Evolutionary conservation across 2,888 invertebrate genomes (phyloP), one percentile per base, ranked within the genome.

Genomic region (Drosophila pseudotalamancana): DNA sequence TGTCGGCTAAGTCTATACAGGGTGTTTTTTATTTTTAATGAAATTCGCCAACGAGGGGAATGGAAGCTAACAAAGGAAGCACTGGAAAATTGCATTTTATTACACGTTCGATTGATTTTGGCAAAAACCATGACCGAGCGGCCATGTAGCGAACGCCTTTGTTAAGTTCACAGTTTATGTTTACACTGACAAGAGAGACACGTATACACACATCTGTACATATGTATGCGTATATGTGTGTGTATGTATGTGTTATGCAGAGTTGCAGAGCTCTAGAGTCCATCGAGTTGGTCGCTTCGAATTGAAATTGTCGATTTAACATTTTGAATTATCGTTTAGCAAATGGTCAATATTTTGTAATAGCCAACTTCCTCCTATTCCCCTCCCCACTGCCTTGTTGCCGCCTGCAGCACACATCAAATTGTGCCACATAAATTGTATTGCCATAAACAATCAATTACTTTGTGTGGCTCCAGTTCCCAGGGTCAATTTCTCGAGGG

Each of bases 381-480:
- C 21, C 21, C 31, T 4, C 21, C 12, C 14, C 14, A 14, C 18
- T 12, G 16, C 29, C 29, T 12, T 25, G 34, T 1, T 19, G 43
- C 64, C 19, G 46, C 53, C 29, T 32, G 37, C 50, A 48, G 51
- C 48, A 66, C 73, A 67, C 62, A 70, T 77, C 45, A 69, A 73
- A 63, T 66, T 74, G 77, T 69, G 69, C 51, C 77, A 79, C 77
- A 82, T 82, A 82, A 82, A 82, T 83, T 86, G 86, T 77, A 68
- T 60, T 75, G 67, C 88, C 67, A 87, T 86, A 86, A 86, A 87
- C 86, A 87, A 86, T 87, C 88, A 87, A 86, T 86, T 86, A 87
- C 81, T 80, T 72, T 85, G 74, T 83, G 79, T 70, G 56, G 55
- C 57, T 40, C 73, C 72, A 66, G 46, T 32, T 61, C 55, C 42